Base-by-base conservation (phyloP, 2,113 vertebrate genomes). In the Pangasianodon hypophthalmus region DNA sequence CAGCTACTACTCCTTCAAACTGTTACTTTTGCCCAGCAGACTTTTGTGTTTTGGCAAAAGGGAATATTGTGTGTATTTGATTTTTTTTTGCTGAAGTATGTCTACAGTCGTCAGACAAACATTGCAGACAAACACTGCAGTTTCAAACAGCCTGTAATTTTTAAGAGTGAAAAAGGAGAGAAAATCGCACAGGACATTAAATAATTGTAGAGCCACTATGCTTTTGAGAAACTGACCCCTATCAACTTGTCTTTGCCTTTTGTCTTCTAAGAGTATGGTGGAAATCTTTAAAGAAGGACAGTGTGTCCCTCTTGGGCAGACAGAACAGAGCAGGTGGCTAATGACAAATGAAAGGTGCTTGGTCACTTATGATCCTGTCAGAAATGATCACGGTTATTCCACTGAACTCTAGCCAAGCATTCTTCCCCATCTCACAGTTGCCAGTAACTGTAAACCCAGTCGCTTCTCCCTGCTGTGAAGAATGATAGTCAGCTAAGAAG, bases 361-460 rank as follows among this genome's bases (percentile, higher is more conserved):
- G 50, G 87, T 85, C 87, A 88, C 87, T 92, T 91, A 91, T 92
- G 90, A 91, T 91, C 86, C 88, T 90, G 84, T 88, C 92, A 88
- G 80, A 90, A 82, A 46, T 88, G 87, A 90, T 92, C 79, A 85
- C 90, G 73, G 90, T 90, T 92, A 91, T 92, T 91, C 44, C 75
- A 75, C 87, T 84, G n/a, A 62, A 84, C 62, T 84, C 77, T 52
- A 82, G 48, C 82, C 80, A 86, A 82, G 82, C 52, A 89, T 54
- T 54, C 58, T 37, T 50, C 46, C 80, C 11, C 46, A 46, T 29
- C 58, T 90, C 75, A 54, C 84, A 82, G 44, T 64, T 81, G 62
- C 89, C 77, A 26, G 37, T 48, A 48, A 79, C 80, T 86, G 79
- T 83, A 71, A 82, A 87, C 60, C 21, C 41, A 87, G 26, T 79